A percentile compares a stretch with the other conserved stretches of the same genome.
These are phyloP conservation scores for Cataglyphis altisquamis DNA, from an alignment of 2,888 invertebrate species.

Conservation along the genomic window DNA sequence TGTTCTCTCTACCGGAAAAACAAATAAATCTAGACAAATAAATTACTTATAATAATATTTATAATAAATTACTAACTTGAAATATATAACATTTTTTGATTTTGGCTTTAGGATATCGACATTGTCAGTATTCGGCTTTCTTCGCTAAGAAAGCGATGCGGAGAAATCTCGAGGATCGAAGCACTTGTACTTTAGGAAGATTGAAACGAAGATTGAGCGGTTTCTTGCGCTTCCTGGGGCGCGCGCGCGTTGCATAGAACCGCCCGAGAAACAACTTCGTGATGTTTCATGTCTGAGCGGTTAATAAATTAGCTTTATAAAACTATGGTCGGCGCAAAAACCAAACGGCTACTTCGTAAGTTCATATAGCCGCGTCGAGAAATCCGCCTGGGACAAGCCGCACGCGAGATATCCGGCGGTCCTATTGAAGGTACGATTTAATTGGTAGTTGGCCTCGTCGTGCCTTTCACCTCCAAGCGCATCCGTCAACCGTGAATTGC, in stretches of 20 bases:
- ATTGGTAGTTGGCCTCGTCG: slow-evolving; percentile 74
- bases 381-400: slow-evolving; percentile 62
- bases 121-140: slow-evolving; percentile 29
- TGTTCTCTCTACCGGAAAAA: neutral
- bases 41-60: neutral
- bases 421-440: slow-evolving; percentile 74
- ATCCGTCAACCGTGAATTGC: slow-evolving; percentile 61
- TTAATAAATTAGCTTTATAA: slow-evolving; percentile 76
- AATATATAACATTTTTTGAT: neutral
- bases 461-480: slow-evolving; percentile 72
- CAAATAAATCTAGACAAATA: neutral
- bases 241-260: slow-evolving; percentile 51
- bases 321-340: slow-evolving; percentile 66
- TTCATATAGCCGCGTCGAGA: slow-evolving; percentile 61
- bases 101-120: slow-evolving; percentile 19
- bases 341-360: slow-evolving; percentile 68
- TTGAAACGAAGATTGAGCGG: slow-evolving; percentile 69
- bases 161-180: slow-evolving; percentile 65
- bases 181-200: slow-evolving; percentile 66
- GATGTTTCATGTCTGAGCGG: slow-evolving; percentile 66
- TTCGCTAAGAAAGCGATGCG: slow-evolving; percentile 66
- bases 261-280: slow-evolving; percentile 62
- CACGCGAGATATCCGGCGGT: slow-evolving; percentile 66
- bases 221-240: slow-evolving; percentile 67
- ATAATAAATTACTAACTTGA: neutral